Conservation (phyloP, 2,888 invertebrate species). For the Heliconius ethilla region DNA sequence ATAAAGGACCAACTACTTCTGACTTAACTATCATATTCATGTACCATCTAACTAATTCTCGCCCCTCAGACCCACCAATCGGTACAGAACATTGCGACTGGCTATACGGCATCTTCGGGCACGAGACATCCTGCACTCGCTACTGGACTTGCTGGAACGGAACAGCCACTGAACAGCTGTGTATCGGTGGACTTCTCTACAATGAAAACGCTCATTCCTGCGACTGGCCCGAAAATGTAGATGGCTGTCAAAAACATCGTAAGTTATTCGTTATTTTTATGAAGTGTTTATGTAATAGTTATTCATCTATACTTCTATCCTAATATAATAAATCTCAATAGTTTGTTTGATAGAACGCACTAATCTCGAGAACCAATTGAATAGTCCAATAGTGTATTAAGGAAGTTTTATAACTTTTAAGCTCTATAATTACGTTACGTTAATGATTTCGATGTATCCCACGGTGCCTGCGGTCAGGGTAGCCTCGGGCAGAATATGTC, state of each 20-base stretch:
- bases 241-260: constrained; percentile 97
- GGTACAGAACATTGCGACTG: constrained; percentile 94
- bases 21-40: neutral
- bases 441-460: too few relatives aligned
- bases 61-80: constrained; percentile 87
- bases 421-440: too few relatives aligned
- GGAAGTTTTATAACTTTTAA: too few relatives aligned
- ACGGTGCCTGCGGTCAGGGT: too few relatives aligned
- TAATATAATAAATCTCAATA: too few relatives aligned
- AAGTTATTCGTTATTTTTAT: constrained; percentile 68
- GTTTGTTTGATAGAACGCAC: too few relatives aligned
- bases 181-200: constrained; percentile 94
- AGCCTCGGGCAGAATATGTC: too few relatives aligned
- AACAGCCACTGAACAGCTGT: constrained; percentile 94
- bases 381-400: too few relatives aligned
- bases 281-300: neutral
- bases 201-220: constrained; percentile 95
- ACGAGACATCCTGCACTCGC: constrained; percentile 95
- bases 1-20: too few relatives aligned
- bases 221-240: constrained; percentile 97
- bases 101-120: constrained; percentile 96
- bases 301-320: too few relatives aligned
- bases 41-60: neutral
- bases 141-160: constrained; percentile 98
- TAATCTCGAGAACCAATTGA: too few relatives aligned